Evolutionary conservation across 2,888 invertebrate genomes (phyloP), one percentile per base, ranked within the genome.

Genomic region (Bellardia pandia): DNA sequence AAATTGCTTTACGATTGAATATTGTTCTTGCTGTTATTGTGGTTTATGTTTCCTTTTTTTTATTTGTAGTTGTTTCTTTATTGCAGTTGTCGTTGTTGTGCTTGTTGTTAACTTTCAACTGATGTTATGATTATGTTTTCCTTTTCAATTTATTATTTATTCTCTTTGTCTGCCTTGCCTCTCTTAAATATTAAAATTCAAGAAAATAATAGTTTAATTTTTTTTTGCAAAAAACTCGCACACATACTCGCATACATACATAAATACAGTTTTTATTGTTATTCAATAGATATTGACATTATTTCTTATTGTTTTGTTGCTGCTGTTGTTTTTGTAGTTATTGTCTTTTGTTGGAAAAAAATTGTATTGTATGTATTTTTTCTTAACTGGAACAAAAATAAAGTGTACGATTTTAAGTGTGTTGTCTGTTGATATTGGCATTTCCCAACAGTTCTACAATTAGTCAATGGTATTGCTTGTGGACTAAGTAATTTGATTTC

Each of bases 241-340:
- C 7, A 3, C 37, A 40, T 23, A 8, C 13, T 16, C 7, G 1
- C 37, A 40, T 23, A 8, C 23, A 45, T n/a, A 62, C 33, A 51
- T 37, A 51, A n/a, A 40, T 23, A 42, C 16, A 72, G 68, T 62
- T 71, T 23, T 40, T 30, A 62, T 79, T 71, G 71, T 48, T 69
- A 40, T 80, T 71, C 51, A 62, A 64, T 53, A 53, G 16, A 72
- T 62, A 80, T 80, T 80, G 79, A 53, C 62, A 62, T 80, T 33
- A 62, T 80, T 80, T 71, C n/a, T 7, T 68, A 45, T 62, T 48
- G 56, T 72, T 45, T 62, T 62, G 40, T 64, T 6, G 23, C 23
- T 23, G 23, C 23, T 23, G 23, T 23, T 33, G 33, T 33, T 37
- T 3, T 37, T 37, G 66, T 53, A 56, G 42, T 56, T 75, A 58